These are phyloP conservation scores for Procambarus virginalis DNA, from an alignment of 1,140 invertebrate genomes.

Conservation along the genomic window DNA sequence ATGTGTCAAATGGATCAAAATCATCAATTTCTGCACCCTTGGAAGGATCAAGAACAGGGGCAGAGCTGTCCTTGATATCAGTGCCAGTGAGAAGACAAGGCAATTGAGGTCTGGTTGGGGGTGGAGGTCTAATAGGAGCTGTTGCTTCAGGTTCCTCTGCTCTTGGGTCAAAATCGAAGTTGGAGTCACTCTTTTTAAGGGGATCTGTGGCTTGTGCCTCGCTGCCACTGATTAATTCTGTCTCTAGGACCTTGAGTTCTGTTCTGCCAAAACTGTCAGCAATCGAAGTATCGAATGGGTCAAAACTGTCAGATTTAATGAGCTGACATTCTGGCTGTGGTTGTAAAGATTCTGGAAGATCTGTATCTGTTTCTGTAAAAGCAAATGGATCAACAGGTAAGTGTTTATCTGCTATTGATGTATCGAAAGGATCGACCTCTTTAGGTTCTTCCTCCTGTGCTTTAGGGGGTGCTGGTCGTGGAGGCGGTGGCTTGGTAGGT, in stretches of 20 bases:
- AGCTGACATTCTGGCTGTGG: constrained; percentile 48
- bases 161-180: constrained; percentile 82
- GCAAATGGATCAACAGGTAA: constrained; percentile 59
- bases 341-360: constrained; percentile 66
- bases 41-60: constrained; percentile 57
- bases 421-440: constrained; percentile 69
- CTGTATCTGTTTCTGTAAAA: constrained; percentile 62
- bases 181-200: constrained; percentile 72
- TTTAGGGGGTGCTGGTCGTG: constrained; percentile 54
- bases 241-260: constrained; percentile 69
- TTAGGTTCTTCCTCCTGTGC: constrained; percentile 28
- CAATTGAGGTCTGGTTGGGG: constrained; percentile 8
- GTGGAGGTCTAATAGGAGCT: neutral
- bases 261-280: constrained; percentile 68
- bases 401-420: constrained; percentile 61
- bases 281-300: constrained; percentile 71
- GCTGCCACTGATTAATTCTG: constrained; percentile 62
- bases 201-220: neutral
- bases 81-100: constrained; percentile 58
- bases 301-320: constrained; percentile 65
- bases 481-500: constrained; percentile 50
- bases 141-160: constrained; percentile 76
- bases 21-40: constrained; percentile 69
- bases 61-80: constrained; percentile 49
- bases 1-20: constrained; percentile 73